A percentile compares a stretch with the other conserved stretches of the same genome.
Conservation (phyloP, 2,888 invertebrate genomes). For the Xestoiulus laeticollis region DNA sequence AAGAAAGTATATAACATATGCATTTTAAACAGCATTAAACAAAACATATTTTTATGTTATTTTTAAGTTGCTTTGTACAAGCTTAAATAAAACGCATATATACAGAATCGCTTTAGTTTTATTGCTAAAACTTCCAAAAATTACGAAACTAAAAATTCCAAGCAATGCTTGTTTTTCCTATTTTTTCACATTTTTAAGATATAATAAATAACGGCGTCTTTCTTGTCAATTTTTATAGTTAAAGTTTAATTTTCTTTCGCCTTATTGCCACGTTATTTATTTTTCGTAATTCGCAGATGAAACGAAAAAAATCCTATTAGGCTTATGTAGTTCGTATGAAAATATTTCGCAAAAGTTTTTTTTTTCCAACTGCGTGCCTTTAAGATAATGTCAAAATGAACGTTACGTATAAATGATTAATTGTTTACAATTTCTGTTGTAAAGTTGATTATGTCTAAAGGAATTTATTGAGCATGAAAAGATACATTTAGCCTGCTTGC, state of each 20-base stretch:
- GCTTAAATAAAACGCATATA: no score
- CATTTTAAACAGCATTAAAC: no score
- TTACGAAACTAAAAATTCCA: no score
- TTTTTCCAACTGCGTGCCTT: not conserved
- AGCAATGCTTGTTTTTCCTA: no score
- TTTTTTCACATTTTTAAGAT: not conserved
- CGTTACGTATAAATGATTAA: constrained; percentile 50
- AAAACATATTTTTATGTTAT: no score
- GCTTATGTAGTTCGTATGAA: not conserved
- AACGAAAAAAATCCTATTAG: constrained; percentile 12
- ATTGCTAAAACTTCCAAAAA: no score
- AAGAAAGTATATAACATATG: no score
- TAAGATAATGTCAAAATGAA: constrained; percentile 50
- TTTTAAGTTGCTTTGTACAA: no score
- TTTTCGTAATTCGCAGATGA: not conserved
- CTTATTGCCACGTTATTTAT: not conserved
- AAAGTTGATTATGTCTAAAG: constrained; percentile 51
- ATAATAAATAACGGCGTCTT: not conserved
- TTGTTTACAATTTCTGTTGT: constrained; percentile 50
- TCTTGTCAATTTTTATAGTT: not conserved
- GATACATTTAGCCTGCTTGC: constrained; percentile 44
- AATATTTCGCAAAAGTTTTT: not conserved
- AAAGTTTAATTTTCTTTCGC: not conserved
- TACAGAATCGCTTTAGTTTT: no score
- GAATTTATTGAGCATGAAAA: constrained; percentile 53